Conservation (phyloP, 35 echinoderm and acorn worm species). For the Stichopus chloronotus region DNA sequence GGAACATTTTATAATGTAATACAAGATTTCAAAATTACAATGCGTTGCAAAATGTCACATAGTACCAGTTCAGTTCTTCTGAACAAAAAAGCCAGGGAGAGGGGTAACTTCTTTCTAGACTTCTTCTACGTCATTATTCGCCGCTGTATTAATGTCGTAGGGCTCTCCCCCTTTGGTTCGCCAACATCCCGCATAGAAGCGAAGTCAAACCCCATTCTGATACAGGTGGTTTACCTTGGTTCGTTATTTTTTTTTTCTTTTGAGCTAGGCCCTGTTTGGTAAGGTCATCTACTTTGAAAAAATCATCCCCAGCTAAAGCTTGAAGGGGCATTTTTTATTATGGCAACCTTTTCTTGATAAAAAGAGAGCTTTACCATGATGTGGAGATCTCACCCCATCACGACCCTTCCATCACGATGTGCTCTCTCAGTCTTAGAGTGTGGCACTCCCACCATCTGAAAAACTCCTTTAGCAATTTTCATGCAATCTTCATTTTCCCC, state of each 20-base stretch:
- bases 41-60: too few species aligned
- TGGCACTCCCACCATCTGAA: neutral
- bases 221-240: neutral
- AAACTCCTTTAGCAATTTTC: neutral
- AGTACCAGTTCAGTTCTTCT: too few species aligned
- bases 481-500: neutral
- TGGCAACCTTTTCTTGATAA: constrained; percentile 1
- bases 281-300: neutral
- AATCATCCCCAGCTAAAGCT: neutral
- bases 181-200: too few species aligned
- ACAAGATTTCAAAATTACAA: too few species aligned
- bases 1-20: too few species aligned
- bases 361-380: constrained; percentile 2
- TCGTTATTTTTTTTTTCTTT: neutral
- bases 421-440: neutral
- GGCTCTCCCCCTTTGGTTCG: too few species aligned
- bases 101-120: too few species aligned
- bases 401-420: neutral
- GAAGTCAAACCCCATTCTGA: too few species aligned
- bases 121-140: too few species aligned
- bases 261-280: neutral
- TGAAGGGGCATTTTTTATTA: neutral
- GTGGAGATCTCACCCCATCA: neutral
- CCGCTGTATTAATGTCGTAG: too few species aligned
- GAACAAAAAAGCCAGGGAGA: too few species aligned